Conservation (phyloP, 2,888 invertebrate species). For the Colletes collaris region DNA sequence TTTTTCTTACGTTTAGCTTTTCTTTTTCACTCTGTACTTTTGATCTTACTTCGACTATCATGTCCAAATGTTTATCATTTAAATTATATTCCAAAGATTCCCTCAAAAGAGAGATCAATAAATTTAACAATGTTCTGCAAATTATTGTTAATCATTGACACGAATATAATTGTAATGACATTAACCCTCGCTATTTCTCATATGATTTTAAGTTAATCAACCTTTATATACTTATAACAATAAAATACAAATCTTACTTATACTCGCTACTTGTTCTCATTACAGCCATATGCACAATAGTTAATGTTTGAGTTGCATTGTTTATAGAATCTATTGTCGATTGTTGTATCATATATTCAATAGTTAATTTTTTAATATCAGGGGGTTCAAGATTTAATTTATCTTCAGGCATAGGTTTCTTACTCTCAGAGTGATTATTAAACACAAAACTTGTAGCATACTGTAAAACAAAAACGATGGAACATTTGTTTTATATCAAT, state of each 20-base stretch:
- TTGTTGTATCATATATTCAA: conserved; percentile 78
- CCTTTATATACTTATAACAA: neutral
- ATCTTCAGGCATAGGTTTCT: conserved; percentile 62
- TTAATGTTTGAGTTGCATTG: conserved; percentile 76
- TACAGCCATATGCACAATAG: conserved; percentile 77
- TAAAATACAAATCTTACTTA: conserved; percentile 66
- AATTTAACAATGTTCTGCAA: conserved; percentile 70
- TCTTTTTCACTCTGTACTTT: conserved; percentile 76
- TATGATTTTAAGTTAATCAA: neutral
- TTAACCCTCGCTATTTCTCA: too few relatives aligned
- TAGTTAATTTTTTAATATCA: conserved; percentile 71
- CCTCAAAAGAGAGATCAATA: conserved; percentile 74
- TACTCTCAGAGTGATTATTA: conserved; percentile 59
- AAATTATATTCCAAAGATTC: conserved; percentile 73
- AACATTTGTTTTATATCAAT: too few relatives aligned
- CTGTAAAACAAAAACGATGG: conserved; percentile 50
- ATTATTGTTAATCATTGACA: conserved; percentile 16
- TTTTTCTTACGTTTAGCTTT: conserved; percentile 70
- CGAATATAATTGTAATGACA: neutral
- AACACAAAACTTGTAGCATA: conserved; percentile 68
- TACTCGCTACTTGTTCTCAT: conserved; percentile 77
- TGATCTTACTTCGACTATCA: conserved; percentile 73
- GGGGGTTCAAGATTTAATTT: conserved; percentile 72
- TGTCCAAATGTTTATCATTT: conserved; percentile 75
- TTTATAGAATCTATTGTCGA: conserved; percentile 77